Base-by-base conservation (phyloP, 2,888 invertebrate species). In the Nineta flava region DNA sequence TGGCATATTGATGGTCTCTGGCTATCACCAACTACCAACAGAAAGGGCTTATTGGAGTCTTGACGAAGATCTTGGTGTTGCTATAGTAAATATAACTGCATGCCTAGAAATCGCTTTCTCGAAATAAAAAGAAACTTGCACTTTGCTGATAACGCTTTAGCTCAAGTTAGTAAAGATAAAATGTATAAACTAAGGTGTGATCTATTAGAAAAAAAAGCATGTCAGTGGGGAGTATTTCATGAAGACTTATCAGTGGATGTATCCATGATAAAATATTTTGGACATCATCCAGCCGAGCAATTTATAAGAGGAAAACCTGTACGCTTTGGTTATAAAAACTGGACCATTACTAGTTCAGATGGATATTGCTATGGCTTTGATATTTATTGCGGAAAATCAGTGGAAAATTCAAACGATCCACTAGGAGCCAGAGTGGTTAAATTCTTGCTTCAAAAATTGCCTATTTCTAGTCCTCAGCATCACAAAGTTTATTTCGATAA, bases 11-110 rank as follows among this genome's bases (percentile, higher is more conserved):
- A 48, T 60, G 46, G 53, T 62, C 44, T 55, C 56, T 47, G 60
- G 60, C 35, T 61, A 60, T 53, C 59, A 60, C 53, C 54, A 55
- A 53, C 51, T 60, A 52, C 60, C 57, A 45, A 50, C 55, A 44
- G 58, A 61, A 53, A 52, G 58, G 49, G 51, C 53, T 47, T 61
- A 61, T 53, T 61, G 60, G 61, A 55, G 55, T 52, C 52, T 58
- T 46, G 59, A 58, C 53, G 57, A 58, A 53, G 59, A 61, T 57
- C 51, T 59, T 47, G 53, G 53, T 46, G 53, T 59, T 50, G 53
- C 55, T 52, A 51, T 60, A 46, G 57, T 63, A 43, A 46, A 56
- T 21, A n/a, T n/a, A 52, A 55, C 16, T 49, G 50, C 19, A 57
- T 58, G 56, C 52, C 57, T 35, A 49, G 56, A 43, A 59, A 57